These are phyloP conservation scores for Micropoecilia bifurca DNA, from an alignment of 2,797 vertebrate species.

Conservation along the genomic window DNA sequence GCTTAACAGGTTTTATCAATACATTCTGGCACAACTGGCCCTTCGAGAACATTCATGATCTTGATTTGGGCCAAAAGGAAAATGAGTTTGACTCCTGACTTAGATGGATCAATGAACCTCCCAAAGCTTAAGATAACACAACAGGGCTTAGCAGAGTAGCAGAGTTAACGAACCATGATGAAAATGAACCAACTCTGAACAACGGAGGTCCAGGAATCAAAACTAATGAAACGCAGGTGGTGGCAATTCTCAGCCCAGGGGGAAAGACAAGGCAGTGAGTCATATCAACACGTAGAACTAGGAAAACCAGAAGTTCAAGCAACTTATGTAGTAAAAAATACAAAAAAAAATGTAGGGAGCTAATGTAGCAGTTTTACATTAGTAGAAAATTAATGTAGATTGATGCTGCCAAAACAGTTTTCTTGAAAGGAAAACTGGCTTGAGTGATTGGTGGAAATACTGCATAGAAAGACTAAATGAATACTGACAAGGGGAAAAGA, in stretches of 20 bases:
- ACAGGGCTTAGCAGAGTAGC: neutral
- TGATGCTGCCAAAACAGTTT: slow-evolving; percentile 1
- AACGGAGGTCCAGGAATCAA: neutral
- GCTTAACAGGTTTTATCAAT: too few relatives aligned
- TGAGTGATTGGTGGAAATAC: neutral
- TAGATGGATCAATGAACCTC: neutral
- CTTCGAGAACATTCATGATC: too few relatives aligned
- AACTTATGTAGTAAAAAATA: neutral
- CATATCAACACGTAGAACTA: neutral
- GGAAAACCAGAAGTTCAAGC: neutral
- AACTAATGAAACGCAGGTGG: slow-evolving; percentile 4
- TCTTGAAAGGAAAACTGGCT: slow-evolving; percentile 17
- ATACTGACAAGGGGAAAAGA: neutral
- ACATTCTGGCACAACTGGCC: too few relatives aligned
- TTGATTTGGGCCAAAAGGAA: too few relatives aligned
- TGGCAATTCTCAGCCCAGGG: neutral
- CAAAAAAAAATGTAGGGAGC: neutral
- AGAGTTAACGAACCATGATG: neutral
- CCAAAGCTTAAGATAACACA: neutral
- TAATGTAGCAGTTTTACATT: too few relatives aligned
- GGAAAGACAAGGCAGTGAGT: neutral
- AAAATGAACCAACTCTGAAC: neutral
- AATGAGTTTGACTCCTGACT: neutral
- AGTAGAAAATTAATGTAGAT: too few relatives aligned
- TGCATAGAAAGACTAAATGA: slow-evolving; percentile 1